Evolutionary conservation across 2,113 vertebrate genomes (phyloP), one percentile per base, ranked within the genome.

Genomic region (Rhinoderma darwinii): DNA sequence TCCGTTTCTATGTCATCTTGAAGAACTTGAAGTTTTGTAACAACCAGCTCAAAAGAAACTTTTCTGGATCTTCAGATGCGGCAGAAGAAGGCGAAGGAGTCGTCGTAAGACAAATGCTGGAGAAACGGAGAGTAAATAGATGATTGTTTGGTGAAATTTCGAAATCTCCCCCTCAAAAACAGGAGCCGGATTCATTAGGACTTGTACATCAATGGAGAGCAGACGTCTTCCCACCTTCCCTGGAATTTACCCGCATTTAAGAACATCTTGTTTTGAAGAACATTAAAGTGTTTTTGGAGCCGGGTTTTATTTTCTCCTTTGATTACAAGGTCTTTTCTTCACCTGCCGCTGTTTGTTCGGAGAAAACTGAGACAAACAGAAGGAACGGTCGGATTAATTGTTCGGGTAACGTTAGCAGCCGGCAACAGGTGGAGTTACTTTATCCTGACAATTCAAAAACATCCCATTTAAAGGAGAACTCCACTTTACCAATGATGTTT

Each of bases 21-120:
- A 91, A 89, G 88, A 89, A 92, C 63, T 76, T 89, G 73, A 90
- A 92, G 87, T 91, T 90, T 84, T 82, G 90, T 88, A 89, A 86
- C 86, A 88, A 89, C 89, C 89, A 76, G 47, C 56, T 82, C 83
- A 27, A 82, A 88, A 91, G 77, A 73, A 90, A 88, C 88, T 92
- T 91, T 89, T 56, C 81, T 73, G 84, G 68, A 74, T 0, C 83
- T 89, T 39, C 37, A n/a, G 32, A 63, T 22, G 39, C 47, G 35
- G 82, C 81, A 25, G 61, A 32, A 32, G 61, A 66, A 66, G 61
- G 32, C 63, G 35, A 27, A 51, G 35, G 32, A 89, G 37, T 81
- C 87, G 82, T 79, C 56, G 63, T 56, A 84, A 84, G 70, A 83
- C 66, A 83, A 83, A 83, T 20, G 54, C 20, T 20, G 27, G 61